phyloP scores from a whole-genome alignment of 1,140 invertebrate species.

The Propsilocerus akamusi region DNA sequence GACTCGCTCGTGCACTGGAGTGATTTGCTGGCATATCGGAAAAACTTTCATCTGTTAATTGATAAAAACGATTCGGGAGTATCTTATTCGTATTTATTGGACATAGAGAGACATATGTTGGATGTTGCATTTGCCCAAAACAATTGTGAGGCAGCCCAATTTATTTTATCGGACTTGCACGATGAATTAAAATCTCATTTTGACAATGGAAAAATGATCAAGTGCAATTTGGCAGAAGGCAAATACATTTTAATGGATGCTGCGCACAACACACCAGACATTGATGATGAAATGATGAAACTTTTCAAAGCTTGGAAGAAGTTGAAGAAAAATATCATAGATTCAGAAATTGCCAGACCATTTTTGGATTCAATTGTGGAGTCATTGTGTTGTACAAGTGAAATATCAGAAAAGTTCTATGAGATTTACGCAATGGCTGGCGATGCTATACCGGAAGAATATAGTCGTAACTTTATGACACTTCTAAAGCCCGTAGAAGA shows the following conservation, averaged over 20 bases:
- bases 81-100: not conserved
- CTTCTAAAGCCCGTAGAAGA: not conserved
- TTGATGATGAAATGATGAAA: not conserved
- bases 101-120: not conserved
- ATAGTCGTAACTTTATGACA: not conserved
- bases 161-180: not conserved
- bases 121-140: not conserved
- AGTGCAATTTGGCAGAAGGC: not conserved
- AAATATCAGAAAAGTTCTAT: not conserved
- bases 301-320: not conserved
- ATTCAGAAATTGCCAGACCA: not conserved
- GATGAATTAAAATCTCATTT: not conserved
- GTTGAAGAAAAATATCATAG: not conserved
- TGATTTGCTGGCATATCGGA: conserved; percentile 6
- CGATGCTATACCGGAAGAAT: not conserved
- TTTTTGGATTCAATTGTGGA: not conserved
- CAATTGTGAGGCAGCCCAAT: not conserved
- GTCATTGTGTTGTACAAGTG: not conserved
- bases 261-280: not conserved
- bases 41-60: not conserved
- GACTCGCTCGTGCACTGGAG: conserved; percentile 4
- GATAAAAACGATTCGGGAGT: not conserved
- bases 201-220: not conserved
- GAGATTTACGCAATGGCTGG: not conserved
- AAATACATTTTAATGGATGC: not conserved